Conservation (phyloP, 2,888 invertebrate species). For the Siphlonurus alternatus region DNA sequence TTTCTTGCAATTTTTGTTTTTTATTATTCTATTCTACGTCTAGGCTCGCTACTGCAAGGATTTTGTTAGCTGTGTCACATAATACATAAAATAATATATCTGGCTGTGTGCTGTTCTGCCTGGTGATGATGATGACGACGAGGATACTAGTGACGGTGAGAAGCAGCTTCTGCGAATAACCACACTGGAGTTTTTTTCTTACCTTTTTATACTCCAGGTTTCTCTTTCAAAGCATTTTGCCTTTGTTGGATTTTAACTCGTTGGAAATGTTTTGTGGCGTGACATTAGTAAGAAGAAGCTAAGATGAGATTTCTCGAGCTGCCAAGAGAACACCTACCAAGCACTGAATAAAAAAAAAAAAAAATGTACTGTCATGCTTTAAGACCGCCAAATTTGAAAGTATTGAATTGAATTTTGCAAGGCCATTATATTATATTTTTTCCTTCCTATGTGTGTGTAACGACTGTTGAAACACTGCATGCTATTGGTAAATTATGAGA, state of each 20-base stretch:
- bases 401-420: neutral
- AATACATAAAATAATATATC: too few species aligned
- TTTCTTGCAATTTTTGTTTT: too few species aligned
- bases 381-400: neutral
- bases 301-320: neutral
- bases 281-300: neutral
- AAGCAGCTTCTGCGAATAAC: neutral
- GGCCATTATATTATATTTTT: neutral
- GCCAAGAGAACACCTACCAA: neutral
- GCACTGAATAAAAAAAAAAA: neutral
- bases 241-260: neutral
- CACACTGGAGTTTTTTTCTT: neutral
- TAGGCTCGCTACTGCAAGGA: too few species aligned
- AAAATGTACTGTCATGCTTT: neutral
- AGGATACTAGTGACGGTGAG: too few species aligned
- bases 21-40: too few species aligned
- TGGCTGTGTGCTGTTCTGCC: too few species aligned
- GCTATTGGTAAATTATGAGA: too few species aligned
- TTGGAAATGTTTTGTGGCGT: neutral
- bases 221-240: neutral
- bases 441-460: neutral
- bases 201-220: neutral
- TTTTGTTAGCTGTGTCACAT: too few species aligned
- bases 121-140: too few species aligned
- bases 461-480: too few species aligned